Base-by-base conservation (phyloP, 2,888 invertebrate genomes). In the Cheilosia impressa region DNA sequence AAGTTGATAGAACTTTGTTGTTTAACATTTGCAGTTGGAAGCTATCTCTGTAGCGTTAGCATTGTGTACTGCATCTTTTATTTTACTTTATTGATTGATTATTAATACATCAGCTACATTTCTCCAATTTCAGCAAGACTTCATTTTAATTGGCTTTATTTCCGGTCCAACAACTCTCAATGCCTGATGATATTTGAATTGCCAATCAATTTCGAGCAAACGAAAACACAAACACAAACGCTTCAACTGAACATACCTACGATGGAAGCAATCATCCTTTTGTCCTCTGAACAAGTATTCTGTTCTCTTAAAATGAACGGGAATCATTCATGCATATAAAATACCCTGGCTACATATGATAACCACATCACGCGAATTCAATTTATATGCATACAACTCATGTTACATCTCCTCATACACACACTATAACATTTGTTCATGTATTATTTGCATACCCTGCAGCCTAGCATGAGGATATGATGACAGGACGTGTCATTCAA, bases 281-380 rank as follows among this genome's bases (percentile, higher is more conserved):
- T 27, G 6, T 27, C 34, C 38, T 53, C 31, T 19, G 10, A 50
- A 60, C 22, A 50, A 63, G 24, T 31, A 58, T 75, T 58, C 6
- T 60, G 53, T 53, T 60, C 45, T 60, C 43, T 45, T 31, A 63
- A 10, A 71, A 47, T 63, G 43, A 60, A 62, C 53, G 69, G 47
- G 57, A 53, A 60, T 73, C 76, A 75, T 43, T 79, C 63, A 75
- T 78, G 73, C 79, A 75, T 69, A 65, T 55, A 68, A 79, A 71
- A 79, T 75, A 60, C 15, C 5, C n/a, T 62, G 22, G 27, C 9
- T 52, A 38, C 55, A 50, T 75, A 66, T 57, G 55, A 19, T 38
- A 65, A 60, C 57, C 43, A 43, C 57, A 65, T 34, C 43, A 22
- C 34, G 15, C 53, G 45, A 31, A 55, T 43, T n/a, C 52, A 10